A percentile compares a stretch with the other conserved stretches of the same genome.
phyloP scores from a whole-genome alignment of 2,113 vertebrate species.

The Myxocyprinus asiaticus region DNA sequence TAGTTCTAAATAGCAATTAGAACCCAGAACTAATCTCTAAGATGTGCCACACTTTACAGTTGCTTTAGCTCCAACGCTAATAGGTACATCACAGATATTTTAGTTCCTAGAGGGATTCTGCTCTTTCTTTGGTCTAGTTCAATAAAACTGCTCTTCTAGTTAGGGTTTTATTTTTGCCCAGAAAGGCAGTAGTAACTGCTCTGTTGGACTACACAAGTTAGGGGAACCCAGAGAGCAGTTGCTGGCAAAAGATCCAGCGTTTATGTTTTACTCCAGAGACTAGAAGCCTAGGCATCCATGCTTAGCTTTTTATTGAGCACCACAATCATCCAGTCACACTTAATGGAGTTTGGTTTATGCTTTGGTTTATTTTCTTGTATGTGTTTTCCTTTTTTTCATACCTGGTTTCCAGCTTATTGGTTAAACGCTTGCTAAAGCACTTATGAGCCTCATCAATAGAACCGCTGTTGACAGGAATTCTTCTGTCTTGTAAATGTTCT shows the following conservation, averaged over 20 bases:
- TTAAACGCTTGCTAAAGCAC: constrained; percentile 17
- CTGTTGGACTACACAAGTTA: constrained; percentile 23
- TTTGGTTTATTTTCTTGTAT: neutral
- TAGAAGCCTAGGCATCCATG: constrained; percentile 4
- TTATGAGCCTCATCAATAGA: constrained; percentile 18
- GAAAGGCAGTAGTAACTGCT: constrained; percentile 30
- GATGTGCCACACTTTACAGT: constrained; percentile 17
- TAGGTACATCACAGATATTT: neutral
- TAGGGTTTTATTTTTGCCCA: constrained; percentile 38
- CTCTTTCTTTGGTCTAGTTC: neutral
- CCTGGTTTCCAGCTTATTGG: constrained; percentile 8
- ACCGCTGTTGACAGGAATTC: constrained; percentile 4
- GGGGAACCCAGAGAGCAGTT: constrained; percentile 9
- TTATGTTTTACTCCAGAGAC: constrained; percentile 26
- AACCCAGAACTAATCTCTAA: constrained; percentile 29
- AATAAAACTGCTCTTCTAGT: constrained; percentile 12
- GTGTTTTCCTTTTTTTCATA: neutral
- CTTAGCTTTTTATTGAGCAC: neutral
- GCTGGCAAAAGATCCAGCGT: constrained; percentile 20
- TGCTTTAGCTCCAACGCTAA: constrained; percentile 21
- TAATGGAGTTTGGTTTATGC: constrained; percentile 15
- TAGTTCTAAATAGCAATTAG: neutral
- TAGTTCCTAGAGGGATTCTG: neutral
- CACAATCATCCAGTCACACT: neutral
- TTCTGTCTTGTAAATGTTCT: constrained; percentile 25